Evolutionary conservation across 2,888 invertebrate species (phyloP).

Genomic region (Syrista parreyssii): DNA sequence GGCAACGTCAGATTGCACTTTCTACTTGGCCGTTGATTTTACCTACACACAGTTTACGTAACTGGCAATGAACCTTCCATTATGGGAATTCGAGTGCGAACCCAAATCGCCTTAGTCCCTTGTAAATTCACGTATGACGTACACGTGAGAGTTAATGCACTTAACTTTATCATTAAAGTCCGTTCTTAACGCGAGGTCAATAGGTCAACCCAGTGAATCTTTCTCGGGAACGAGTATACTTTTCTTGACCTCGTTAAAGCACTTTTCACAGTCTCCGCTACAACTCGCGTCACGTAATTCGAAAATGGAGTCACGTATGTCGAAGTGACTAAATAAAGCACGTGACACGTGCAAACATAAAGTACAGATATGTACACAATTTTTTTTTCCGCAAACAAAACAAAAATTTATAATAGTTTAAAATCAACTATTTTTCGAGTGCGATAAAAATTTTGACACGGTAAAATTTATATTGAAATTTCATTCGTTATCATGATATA

Average conservation of each 20-base stretch:
- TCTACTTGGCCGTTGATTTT: slow-evolving; percentile 45
- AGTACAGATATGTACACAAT: neutral
- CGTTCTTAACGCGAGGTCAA: neutral
- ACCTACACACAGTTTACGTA: slow-evolving; percentile 49
- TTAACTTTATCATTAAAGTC: neutral
- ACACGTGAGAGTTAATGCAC: neutral
- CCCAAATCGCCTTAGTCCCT: neutral
- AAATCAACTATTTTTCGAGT: neutral
- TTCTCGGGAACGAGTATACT: neutral
- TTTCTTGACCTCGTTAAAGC: neutral
- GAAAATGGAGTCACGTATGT: neutral
- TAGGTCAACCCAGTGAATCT: neutral
- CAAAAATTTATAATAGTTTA: neutral
- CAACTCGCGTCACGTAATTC: neutral
- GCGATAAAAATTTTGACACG: neutral
- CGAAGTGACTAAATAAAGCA: neutral
- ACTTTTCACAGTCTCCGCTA: neutral
- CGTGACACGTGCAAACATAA: neutral
- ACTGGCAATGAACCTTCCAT: slow-evolving; percentile 61
- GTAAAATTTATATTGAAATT: neutral
- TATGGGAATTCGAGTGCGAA: neutral
- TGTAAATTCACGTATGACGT: neutral
- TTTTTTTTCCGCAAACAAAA: no score
- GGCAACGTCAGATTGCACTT: slow-evolving; percentile 45
- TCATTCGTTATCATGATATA: neutral